These are phyloP conservation scores for Artibeus jamaicensis DNA, from an alignment of 2,797 vertebrate genomes.

Conservation along the genomic window DNA sequence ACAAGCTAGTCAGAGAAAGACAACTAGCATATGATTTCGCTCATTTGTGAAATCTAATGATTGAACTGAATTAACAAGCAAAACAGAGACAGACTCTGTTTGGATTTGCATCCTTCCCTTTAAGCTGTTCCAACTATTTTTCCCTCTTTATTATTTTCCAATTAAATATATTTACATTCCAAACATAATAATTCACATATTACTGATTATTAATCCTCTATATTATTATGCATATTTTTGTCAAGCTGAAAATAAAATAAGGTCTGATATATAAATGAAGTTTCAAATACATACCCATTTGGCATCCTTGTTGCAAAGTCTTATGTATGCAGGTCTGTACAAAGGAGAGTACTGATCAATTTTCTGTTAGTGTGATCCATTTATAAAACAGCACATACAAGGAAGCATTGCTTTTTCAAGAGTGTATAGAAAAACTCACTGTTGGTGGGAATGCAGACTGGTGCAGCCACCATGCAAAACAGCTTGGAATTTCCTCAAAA, in stretches of 20 bases:
- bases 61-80: too few relatives aligned
- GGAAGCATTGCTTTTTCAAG: background rate
- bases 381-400: background rate
- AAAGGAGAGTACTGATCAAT: background rate
- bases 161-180: background rate
- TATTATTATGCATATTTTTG: background rate
- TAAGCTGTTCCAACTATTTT: background rate
- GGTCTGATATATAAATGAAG: background rate
- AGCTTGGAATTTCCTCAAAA: too few relatives aligned
- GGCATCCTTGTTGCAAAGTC: background rate
- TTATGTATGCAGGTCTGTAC: background rate
- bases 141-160: background rate
- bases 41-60: too few relatives aligned
- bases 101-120: background rate
- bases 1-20: too few relatives aligned
- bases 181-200: background rate
- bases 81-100: too few relatives aligned
- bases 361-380: background rate
- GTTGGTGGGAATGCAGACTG: too few relatives aligned
- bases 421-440: background rate
- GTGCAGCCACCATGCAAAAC: too few relatives aligned
- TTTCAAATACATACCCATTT: background rate
- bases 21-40: too few relatives aligned
- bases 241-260: background rate
- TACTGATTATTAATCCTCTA: background rate